These are phyloP conservation scores for Teinopalpus imperialis DNA, from an alignment of 2,888 invertebrate species.

Conservation along the genomic window DNA sequence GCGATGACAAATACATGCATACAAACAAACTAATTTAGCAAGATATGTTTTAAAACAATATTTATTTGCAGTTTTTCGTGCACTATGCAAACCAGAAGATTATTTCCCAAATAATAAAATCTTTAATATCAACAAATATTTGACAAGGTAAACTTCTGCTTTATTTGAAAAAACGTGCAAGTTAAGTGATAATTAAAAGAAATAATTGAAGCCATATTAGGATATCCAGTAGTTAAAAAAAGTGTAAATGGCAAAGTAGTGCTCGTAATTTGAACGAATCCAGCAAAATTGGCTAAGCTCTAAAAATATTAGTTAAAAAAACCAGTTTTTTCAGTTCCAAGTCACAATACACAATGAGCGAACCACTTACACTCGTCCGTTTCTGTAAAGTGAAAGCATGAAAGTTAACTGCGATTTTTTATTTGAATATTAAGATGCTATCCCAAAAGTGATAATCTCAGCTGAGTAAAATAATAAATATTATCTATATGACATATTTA, in stretches of 20 bases:
- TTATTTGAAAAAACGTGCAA: slow-evolving; percentile 7
- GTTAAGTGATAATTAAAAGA: background rate
- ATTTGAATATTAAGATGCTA: background rate
- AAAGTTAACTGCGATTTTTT: slow-evolving; percentile 60
- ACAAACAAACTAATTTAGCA: too few relatives aligned
- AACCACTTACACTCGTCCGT: slow-evolving; percentile 79
- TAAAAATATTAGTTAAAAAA: slow-evolving; percentile 57
- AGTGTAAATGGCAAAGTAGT: slow-evolving; percentile 28
- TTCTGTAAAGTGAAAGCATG: slow-evolving; percentile 80
- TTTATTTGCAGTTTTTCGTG: too few relatives aligned
- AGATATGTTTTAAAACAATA: too few relatives aligned
- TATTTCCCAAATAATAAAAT: too few relatives aligned
- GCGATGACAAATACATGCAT: too few relatives aligned
- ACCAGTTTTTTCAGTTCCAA: slow-evolving; percentile 59
- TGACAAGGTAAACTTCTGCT: too few relatives aligned
- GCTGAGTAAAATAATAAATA: background rate
- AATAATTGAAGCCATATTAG: slow-evolving; percentile 2
- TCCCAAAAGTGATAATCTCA: background rate
- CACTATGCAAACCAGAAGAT: too few relatives aligned
- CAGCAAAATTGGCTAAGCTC: slow-evolving; percentile 46
- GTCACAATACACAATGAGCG: slow-evolving; percentile 60
- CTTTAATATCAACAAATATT: too few relatives aligned
- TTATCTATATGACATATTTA: slow-evolving; percentile 24
- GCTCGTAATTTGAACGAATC: slow-evolving; percentile 25
- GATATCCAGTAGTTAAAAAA: background rate